Evolutionary conservation across 2,797 vertebrate genomes (phyloP), one percentile per base, ranked within the genome.

Genomic region (Babyrousa celebensis): DNA sequence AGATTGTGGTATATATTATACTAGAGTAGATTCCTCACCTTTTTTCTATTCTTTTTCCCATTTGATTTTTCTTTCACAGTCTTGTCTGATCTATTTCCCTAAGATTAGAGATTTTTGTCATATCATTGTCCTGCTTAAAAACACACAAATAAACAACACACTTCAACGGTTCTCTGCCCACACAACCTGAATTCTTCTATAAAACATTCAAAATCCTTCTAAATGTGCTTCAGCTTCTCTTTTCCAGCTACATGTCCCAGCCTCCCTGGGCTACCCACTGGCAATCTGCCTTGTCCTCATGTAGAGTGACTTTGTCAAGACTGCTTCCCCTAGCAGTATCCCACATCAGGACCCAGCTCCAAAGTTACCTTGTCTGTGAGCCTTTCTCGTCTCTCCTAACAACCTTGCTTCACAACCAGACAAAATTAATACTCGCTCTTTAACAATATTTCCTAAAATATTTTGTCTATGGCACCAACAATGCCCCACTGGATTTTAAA

Each of bases 121-220:
- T 52, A 85, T 93, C n/a, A 72, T 93, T 85, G 56, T 67, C 5
- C 71, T 40, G 36, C 54, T 92, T 89, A 65, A 78, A 92, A 89
- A 92, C 23, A 74, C 56, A 21, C 75, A 87, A 65, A 74, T 89
- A 94, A 91, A 85, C 11, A 16, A 54, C 29, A 93, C 43, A 74
- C 20, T 86, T 78, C 18, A 92, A 20, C 27, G 36, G 23, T 9
- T 94, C 43, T 9, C 48, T 87, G 17, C 14, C 48, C 52, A 79
- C 89, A 94, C 84, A 85, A 40, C 72, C 56, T 68, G 95, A 65
- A 96, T 62, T 65, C 43, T 79, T 89, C 86, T 32, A 63, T 70
- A 83, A 93, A 93, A 78, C 23, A 32, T 70, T 62, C 65, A 36
- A 95, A 60, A 40, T 71, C 8, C 71, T 70, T 70, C n/a, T 65